Percentiles rank a stretch among this genome's conserved stretches.
Evolutionary conservation across 2,113 vertebrate genomes (phyloP).

Genomic region (Tragelaphus imberbis): DNA sequence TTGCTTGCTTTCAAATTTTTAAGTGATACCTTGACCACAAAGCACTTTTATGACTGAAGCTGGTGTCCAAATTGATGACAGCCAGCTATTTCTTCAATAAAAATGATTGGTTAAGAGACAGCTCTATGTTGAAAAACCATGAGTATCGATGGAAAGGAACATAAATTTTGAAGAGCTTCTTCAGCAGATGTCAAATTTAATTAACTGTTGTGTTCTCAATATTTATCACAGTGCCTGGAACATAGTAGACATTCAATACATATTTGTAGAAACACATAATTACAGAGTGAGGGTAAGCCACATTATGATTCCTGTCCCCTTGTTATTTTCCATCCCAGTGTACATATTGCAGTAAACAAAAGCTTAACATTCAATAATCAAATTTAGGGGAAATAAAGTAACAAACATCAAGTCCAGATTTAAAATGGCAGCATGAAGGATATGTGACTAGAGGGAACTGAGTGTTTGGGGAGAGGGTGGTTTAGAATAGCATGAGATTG

Average conservation of each 20-base stretch:
- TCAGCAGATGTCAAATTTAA: not conserved
- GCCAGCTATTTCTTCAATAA: conserved; percentile 5
- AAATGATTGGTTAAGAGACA: not conserved
- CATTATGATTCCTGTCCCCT: not conserved
- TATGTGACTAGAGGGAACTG: not conserved
- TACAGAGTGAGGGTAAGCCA: not conserved
- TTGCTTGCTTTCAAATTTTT: conserved; percentile 31
- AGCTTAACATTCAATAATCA: not conserved
- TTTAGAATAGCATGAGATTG: not conserved
- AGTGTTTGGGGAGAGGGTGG: not conserved
- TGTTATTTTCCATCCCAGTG: not conserved
- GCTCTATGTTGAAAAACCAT: not conserved
- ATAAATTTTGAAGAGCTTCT: not conserved
- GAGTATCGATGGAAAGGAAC: not conserved
- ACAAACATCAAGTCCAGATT: not conserved
- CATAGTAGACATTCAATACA: not conserved
- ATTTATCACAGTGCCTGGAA: not conserved
- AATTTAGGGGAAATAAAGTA: not conserved
- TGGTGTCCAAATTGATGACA: not conserved
- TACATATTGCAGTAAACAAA: not conserved
- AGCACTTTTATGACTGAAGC: not conserved
- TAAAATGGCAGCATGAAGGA: not conserved
- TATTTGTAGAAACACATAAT: not conserved
- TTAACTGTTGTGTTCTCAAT: not conserved
- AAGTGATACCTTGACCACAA: not conserved